These are phyloP conservation scores for Loxodonta africana DNA, from an alignment of 2,113 vertebrate species.

Conservation along the genomic window DNA sequence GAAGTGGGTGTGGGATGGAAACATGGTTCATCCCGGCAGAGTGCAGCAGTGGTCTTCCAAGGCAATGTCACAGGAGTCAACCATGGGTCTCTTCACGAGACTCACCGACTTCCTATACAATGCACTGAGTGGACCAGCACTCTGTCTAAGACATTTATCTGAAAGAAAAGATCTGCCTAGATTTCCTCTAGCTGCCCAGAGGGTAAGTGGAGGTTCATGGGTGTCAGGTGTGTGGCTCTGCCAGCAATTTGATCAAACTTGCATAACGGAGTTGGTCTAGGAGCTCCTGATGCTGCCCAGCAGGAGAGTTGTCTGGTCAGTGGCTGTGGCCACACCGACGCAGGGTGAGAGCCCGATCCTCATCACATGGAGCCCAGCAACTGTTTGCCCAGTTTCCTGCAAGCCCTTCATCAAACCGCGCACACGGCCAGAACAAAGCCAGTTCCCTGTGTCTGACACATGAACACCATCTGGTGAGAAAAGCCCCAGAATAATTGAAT, in stretches of 20 bases:
- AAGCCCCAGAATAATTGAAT: slow-evolving; percentile 4
- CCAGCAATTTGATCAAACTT: fast-evolving
- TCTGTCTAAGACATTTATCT: neutral
- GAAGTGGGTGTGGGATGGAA: too few relatives aligned
- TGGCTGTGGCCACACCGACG: neutral
- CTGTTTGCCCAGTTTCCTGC: neutral
- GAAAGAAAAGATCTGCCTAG: neutral
- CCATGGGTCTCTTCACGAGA: fast-evolving
- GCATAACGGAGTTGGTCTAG: neutral
- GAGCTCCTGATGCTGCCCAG: neutral
- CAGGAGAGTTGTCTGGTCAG: neutral
- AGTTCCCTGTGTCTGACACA: slow-evolving; percentile 3
- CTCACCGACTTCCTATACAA: neutral
- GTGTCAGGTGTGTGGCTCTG: fast-evolving
- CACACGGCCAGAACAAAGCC: slow-evolving; percentile 55
- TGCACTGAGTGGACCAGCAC: neutral
- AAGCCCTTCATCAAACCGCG: neutral
- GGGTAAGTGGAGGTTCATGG: fast-evolving
- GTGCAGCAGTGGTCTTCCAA: neutral
- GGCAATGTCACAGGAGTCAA: neutral
- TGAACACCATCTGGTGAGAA: slow-evolving; percentile 66
- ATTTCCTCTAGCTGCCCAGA: neutral
- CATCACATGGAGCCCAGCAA: neutral
- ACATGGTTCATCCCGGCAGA: fast-evolving
- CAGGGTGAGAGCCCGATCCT: neutral